These are phyloP conservation scores for Hesperophylax magnus DNA, from an alignment of 1,140 invertebrate genomes.

Conservation along the genomic window DNA sequence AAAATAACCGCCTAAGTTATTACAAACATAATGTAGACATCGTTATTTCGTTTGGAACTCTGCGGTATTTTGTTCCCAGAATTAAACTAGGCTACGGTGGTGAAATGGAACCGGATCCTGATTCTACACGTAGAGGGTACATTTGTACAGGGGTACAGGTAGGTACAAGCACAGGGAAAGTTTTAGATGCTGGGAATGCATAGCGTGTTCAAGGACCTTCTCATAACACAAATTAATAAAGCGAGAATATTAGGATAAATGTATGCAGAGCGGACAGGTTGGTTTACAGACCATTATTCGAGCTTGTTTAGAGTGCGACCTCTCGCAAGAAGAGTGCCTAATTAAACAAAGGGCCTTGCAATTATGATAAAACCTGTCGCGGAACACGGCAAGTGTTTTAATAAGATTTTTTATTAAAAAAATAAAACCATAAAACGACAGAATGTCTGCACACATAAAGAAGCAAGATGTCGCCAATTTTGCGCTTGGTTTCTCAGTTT, in stretches of 20 bases:
- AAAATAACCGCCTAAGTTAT: too few relatives aligned
- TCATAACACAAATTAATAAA: conserved; percentile 46
- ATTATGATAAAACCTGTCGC: conserved; percentile 45
- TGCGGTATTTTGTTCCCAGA: too few relatives aligned
- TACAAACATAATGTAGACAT: too few relatives aligned
- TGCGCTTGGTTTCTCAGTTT: not conserved
- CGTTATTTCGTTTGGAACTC: too few relatives aligned
- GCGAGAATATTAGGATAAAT: conserved; percentile 26
- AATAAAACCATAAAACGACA: conserved; percentile 12
- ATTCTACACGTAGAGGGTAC: too few relatives aligned
- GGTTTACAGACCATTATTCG: conserved; percentile 24
- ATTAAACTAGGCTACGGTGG: too few relatives aligned
- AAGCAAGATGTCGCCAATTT: conserved; percentile 8
- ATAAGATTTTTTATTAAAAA: conserved; percentile 32
- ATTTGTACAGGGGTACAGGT: not conserved
- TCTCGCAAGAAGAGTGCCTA: conserved; percentile 39
- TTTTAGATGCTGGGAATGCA: not conserved
- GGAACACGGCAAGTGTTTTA: conserved; percentile 21
- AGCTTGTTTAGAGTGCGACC: conserved; percentile 41
- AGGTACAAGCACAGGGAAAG: too few relatives aligned
- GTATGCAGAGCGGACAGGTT: conserved; percentile 20
- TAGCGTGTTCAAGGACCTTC: not conserved
- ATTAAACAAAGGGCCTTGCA: conserved; percentile 50
- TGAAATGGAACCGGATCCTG: too few relatives aligned
- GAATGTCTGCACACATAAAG: conserved; percentile 14